phyloP scores from a whole-genome alignment of 2,113 vertebrate genomes.

The Grammatotria lemairii region DNA sequence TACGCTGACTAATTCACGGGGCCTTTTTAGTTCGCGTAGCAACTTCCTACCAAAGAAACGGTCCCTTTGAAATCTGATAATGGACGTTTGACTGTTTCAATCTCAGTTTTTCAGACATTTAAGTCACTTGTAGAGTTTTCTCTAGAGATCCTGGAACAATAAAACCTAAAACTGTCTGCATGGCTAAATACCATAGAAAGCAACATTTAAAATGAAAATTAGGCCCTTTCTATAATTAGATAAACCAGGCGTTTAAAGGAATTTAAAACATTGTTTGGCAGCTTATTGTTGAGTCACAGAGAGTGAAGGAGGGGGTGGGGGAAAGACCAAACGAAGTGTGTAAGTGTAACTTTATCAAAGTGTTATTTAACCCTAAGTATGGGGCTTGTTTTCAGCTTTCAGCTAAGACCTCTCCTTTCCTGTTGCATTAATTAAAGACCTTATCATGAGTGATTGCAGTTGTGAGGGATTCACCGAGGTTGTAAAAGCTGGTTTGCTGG shows the following conservation, averaged over 20 bases:
- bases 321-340: not conserved
- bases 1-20: not conserved
- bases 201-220: not conserved
- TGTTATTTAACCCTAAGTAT: conserved; percentile 53
- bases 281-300: not conserved
- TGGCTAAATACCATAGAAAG: not conserved
- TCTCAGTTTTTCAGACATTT: not conserved
- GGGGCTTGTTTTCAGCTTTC: conserved; percentile 53
- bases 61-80: not conserved
- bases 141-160: not conserved
- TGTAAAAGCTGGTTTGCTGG: conserved; percentile 57
- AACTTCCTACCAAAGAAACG: not conserved
- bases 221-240: not conserved
- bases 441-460: conserved; percentile 68
- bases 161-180: not conserved
- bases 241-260: not conserved
- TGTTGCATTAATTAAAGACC: conserved; percentile 69
- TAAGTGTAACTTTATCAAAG: conserved; percentile 52
- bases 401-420: conserved; percentile 65
- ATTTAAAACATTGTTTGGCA: not conserved
- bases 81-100: not conserved
- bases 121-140: not conserved
- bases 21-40: not conserved
- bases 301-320: not conserved
- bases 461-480: conserved; percentile 67